phyloP scores from a whole-genome alignment of 2,888 invertebrate species.

The Punctoribates punctum region DNA sequence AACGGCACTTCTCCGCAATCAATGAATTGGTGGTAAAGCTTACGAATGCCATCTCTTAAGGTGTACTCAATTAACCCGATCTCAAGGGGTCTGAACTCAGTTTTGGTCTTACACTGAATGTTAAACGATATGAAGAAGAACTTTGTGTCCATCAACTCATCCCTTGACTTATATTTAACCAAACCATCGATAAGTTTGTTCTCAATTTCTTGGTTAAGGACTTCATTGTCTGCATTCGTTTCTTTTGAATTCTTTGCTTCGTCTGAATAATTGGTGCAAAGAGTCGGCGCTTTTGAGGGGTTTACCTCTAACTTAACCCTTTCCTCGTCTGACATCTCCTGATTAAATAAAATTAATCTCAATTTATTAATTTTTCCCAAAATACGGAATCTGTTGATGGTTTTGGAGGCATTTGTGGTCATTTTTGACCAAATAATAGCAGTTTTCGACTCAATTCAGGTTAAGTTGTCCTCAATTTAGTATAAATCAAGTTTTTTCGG shows the following conservation, averaged over 20 bases:
- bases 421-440: too few relatives aligned
- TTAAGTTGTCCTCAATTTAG: too few relatives aligned
- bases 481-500: too few relatives aligned
- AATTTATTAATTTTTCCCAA: too few relatives aligned
- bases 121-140: conserved; percentile 33
- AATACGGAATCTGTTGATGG: too few relatives aligned
- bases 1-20: conserved; percentile 6
- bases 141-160: background rate
- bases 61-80: conserved; percentile 35
- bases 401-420: too few relatives aligned
- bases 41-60: conserved; percentile 13
- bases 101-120: background rate
- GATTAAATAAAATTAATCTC: too few relatives aligned
- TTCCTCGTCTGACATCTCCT: too few relatives aligned
- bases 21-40: conserved; percentile 23
- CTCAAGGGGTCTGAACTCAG: conserved; percentile 10
- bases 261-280: too few relatives aligned
- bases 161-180: background rate
- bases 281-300: too few relatives aligned
- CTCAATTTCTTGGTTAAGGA: background rate
- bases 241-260: background rate
- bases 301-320: too few relatives aligned
- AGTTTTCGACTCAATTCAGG: too few relatives aligned
- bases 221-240: background rate
- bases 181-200: background rate